Evolutionary conservation across 2,888 invertebrate genomes (phyloP).

Genomic region (Melolontha melolontha): DNA sequence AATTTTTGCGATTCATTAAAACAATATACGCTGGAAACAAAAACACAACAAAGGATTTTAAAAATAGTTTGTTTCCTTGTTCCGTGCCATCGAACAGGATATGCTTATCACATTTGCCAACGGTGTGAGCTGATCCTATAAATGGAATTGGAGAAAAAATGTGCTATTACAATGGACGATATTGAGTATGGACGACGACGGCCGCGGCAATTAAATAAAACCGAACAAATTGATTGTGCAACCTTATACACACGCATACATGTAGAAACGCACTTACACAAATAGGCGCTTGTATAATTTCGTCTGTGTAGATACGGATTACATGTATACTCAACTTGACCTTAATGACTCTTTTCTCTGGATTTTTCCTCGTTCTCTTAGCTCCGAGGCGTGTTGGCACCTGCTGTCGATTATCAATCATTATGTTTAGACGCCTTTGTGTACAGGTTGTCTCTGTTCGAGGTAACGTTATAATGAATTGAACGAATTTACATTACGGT

Average conservation of each 20-base stretch:
- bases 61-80: conserved; percentile 34
- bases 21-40: too few species aligned
- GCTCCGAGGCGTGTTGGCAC: conserved; percentile 40
- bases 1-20: too few species aligned
- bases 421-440: conserved; percentile 31
- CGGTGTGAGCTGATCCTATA: conserved; percentile 8
- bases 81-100: conserved; percentile 29
- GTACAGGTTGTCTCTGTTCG: conserved; percentile 16
- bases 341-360: conserved; percentile 37
- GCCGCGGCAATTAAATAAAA: conserved; percentile 21
- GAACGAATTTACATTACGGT: conserved; percentile 21
- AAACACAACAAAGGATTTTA: conserved; percentile 30
- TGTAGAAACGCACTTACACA: neutral
- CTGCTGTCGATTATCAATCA: conserved; percentile 40
- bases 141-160: conserved; percentile 17
- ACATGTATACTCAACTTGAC: conserved; percentile 15
- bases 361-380: conserved; percentile 32
- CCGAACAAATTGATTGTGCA: conserved; percentile 20
- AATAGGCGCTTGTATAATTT: too few species aligned
- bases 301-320: too few species aligned
- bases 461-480: conserved; percentile 2
- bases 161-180: conserved; percentile 5
- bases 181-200: too few species aligned
- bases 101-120: conserved; percentile 14
- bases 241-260: neutral